Evolutionary conservation across 53 echinoderm and acorn worm species (phyloP).

Genomic region (Mesocentrotus franciscanus): DNA sequence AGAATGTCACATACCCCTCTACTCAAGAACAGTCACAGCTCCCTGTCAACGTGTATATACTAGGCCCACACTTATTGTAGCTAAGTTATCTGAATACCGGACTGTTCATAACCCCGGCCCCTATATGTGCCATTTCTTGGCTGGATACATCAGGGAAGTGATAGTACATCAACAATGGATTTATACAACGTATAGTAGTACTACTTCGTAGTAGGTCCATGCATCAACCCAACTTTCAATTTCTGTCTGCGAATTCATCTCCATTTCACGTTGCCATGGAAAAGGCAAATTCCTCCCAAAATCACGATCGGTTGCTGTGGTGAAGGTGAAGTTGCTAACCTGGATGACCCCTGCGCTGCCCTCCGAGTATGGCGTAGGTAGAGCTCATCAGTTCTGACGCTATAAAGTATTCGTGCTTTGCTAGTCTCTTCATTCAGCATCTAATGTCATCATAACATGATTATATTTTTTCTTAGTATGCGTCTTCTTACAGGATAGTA

Average conservation of each 20-base stretch:
- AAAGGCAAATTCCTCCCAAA: background rate
- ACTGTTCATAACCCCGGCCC: background rate
- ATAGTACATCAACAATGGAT: too few species aligned
- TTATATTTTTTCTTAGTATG: too few species aligned
- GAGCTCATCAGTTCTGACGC: background rate
- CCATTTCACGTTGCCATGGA: slow-evolving; percentile 32
- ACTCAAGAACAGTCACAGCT: too few species aligned
- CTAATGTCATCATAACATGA: background rate
- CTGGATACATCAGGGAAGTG: too few species aligned
- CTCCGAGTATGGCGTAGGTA: background rate
- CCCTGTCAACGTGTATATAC: too few species aligned
- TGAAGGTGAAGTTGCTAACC: background rate
- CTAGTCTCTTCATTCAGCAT: background rate
- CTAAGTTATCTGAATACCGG: background rate
- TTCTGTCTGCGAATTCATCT: background rate
- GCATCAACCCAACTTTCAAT: background rate
- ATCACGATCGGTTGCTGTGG: background rate
- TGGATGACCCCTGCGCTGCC: background rate
- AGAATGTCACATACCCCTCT: background rate
- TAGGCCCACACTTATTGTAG: background rate
- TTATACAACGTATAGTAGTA: too few species aligned
- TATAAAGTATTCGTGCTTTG: background rate
- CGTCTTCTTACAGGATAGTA: too few species aligned
- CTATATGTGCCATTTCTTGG: background rate
- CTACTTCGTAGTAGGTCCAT: too few species aligned